phyloP scores from a whole-genome alignment of 2,797 vertebrate species.

The Strix occidentalis region DNA sequence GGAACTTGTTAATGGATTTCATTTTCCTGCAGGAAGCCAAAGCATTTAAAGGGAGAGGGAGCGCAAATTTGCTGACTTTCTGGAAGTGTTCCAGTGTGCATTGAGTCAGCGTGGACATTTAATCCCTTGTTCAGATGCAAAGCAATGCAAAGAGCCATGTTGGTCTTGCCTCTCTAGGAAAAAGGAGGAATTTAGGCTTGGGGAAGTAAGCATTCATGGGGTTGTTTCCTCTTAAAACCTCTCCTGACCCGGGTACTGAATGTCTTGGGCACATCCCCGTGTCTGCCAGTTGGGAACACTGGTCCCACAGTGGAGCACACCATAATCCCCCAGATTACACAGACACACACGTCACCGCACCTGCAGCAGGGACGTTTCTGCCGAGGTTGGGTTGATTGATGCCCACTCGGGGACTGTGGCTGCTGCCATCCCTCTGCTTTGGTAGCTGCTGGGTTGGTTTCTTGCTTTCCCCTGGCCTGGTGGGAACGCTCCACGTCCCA shows the following conservation, averaged over 20 bases:
- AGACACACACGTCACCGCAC: neutral
- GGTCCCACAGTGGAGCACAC: no score
- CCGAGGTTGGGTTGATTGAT: neutral
- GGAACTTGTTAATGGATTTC: conserved; percentile 65
- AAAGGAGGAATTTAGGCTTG: neutral
- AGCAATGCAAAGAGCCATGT: neutral
- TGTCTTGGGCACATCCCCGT: neutral
- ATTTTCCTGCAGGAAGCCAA: conserved; percentile 57
- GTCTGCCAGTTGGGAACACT: no score
- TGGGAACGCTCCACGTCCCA: neutral
- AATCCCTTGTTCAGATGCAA: conserved; percentile 47
- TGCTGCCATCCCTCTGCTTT: neutral
- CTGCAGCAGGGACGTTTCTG: neutral
- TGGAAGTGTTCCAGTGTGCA: conserved; percentile 36
- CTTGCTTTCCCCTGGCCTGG: neutral
- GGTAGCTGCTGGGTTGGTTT: neutral
- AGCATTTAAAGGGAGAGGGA: conserved; percentile 38
- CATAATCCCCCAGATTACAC: no score
- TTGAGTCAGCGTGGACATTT: neutral
- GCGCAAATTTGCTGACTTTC: conserved; percentile 19
- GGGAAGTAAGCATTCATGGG: neutral
- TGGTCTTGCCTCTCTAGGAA: neutral
- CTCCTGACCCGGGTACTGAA: neutral
- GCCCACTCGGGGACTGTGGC: neutral
- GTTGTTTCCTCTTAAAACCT: neutral